These are phyloP conservation scores for Enteromius trimaculatus DNA, from an alignment of 2,797 vertebrate species.

Conservation along the genomic window DNA sequence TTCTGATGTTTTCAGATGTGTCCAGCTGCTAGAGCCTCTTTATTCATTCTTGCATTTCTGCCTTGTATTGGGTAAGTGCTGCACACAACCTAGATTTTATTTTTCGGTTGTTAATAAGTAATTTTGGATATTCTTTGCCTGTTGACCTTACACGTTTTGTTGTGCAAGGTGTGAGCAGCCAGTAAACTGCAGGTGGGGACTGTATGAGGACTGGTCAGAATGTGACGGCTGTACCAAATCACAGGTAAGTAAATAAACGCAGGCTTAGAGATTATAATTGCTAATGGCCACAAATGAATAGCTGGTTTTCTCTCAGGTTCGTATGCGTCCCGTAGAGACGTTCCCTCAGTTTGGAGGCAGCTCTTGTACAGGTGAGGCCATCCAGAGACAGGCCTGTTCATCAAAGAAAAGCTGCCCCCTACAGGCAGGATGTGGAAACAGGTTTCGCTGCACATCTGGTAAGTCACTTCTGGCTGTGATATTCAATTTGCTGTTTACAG, in stretches of 20 bases:
- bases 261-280: not conserved
- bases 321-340: constrained; percentile 75
- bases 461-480: not conserved
- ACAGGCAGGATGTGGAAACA: constrained; percentile 82
- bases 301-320: constrained; percentile 74
- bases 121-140: not conserved
- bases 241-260: constrained; percentile 77
- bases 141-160: not conserved
- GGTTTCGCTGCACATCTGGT: constrained; percentile 92
- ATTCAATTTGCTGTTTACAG: not conserved
- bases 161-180: constrained; percentile 69
- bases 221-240: constrained; percentile 88
- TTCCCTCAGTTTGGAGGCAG: constrained; percentile 86
- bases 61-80: constrained; percentile 65
- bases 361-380: constrained; percentile 79
- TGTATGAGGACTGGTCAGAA: constrained; percentile 87
- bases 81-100: not conserved
- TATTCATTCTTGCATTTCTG: constrained; percentile 50
- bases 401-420: constrained; percentile 82
- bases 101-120: not conserved
- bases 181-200: constrained; percentile 84
- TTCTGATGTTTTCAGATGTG: constrained; percentile 55
- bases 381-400: constrained; percentile 78
- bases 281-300: not conserved
- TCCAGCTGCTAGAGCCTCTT: constrained; percentile 36